Conservation (phyloP, 2,888 invertebrate species). For the Rapana venosa region DNA sequence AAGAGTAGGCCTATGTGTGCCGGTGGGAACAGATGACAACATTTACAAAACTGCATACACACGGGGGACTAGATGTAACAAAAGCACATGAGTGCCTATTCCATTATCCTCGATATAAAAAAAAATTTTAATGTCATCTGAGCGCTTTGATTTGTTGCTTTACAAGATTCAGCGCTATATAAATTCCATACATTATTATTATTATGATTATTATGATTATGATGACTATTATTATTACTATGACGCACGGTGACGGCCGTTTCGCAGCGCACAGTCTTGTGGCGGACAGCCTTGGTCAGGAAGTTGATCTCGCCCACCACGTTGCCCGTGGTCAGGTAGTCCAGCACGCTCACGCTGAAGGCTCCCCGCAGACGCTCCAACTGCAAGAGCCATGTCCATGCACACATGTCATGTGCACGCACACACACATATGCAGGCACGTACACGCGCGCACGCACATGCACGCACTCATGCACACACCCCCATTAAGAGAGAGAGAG, state of each 20-base stretch:
- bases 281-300: conserved; percentile 25
- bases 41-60: too few relatives aligned
- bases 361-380: background rate
- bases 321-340: conserved; percentile 40
- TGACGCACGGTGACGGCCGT: conserved; percentile 27
- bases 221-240: background rate
- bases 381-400: background rate
- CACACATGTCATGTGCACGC: background rate
- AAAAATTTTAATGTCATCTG: too few relatives aligned
- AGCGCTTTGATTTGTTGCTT: too few relatives aligned
- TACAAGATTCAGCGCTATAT: too few relatives aligned
- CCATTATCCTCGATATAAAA: too few relatives aligned
- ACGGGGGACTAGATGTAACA: too few relatives aligned
- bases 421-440: background rate
- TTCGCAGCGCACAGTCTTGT: conserved; percentile 25
- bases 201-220: background rate
- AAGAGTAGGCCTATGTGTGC: too few relatives aligned
- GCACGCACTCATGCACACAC: background rate
- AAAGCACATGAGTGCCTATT: too few relatives aligned
- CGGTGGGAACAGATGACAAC: too few relatives aligned
- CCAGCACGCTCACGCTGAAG: background rate
- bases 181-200: too few relatives aligned
- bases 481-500: too few relatives aligned
- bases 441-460: background rate
- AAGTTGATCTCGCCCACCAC: conserved; percentile 38